Evolutionary conservation across 1,140 invertebrate species (phyloP).

Genomic region (Aphelinus certus): DNA sequence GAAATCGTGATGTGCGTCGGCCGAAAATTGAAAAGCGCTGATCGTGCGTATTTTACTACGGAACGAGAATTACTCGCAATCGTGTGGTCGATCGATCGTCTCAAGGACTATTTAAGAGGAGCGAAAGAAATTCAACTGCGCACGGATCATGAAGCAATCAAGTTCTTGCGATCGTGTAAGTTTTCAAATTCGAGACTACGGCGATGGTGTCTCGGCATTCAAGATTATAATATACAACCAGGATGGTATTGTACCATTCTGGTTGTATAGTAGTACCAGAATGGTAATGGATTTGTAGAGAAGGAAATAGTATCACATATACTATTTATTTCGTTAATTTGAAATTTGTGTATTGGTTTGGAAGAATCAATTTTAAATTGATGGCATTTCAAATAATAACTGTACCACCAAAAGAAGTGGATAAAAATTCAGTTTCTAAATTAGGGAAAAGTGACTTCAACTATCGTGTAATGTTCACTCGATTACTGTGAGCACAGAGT

Average conservation of each 20-base stretch:
- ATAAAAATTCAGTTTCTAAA: conserved; percentile 34
- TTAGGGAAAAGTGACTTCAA: conserved; percentile 62
- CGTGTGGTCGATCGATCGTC: too few species aligned
- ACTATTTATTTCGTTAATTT: conserved; percentile 69
- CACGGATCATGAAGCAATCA: conserved; percentile 58
- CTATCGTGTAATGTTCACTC: conserved; percentile 69
- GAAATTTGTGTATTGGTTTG: conserved; percentile 32
- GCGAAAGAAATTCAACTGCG: too few species aligned
- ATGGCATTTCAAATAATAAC: conserved; percentile 77
- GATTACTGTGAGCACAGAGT: conserved; percentile 69
- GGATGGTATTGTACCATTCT: conserved; percentile 71
- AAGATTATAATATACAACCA: conserved; percentile 65
- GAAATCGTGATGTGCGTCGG: too few species aligned
- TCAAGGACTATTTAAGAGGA: too few species aligned
- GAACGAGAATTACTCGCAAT: too few species aligned
- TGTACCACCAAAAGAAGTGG: conserved; percentile 76
- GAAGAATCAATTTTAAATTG: conserved; percentile 52
- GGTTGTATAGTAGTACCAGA: conserved; percentile 65
- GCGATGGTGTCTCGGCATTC: background rate
- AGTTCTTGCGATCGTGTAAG: conserved; percentile 68
- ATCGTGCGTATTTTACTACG: too few species aligned
- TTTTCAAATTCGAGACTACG: conserved; percentile 8
- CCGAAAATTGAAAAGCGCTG: too few species aligned
- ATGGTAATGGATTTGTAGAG: conserved; percentile 43
- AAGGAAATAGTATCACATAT: conserved; percentile 70